These are phyloP conservation scores for Otolemur garnettii DNA, from an alignment of 2,113 vertebrate genomes.

Conservation along the genomic window DNA sequence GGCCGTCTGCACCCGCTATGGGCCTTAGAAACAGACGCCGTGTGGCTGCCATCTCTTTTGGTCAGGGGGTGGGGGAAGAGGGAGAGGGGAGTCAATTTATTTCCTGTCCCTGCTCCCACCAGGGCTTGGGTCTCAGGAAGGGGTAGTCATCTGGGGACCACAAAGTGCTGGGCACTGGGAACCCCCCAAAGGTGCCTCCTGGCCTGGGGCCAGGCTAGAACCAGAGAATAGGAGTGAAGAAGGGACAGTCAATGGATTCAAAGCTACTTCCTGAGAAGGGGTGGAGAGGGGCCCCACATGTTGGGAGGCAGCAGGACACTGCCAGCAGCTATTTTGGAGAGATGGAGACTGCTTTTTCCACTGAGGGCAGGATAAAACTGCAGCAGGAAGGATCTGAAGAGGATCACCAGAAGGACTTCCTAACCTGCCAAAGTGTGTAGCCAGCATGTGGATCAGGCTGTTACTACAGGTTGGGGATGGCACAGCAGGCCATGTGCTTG, in stretches of 20 bases:
- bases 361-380: background rate
- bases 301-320: background rate
- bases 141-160: background rate
- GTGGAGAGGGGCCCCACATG: background rate
- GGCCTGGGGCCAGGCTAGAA: background rate
- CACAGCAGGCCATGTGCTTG: fast-evolving
- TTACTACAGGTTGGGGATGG: background rate
- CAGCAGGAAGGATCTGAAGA: background rate
- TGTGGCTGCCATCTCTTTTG: background rate
- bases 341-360: conserved; percentile 29
- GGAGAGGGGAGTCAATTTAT: background rate
- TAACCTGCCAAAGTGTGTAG: fast-evolving
- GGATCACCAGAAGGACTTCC: background rate
- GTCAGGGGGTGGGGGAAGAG: background rate
- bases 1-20: background rate
- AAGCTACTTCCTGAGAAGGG: conserved; percentile 75
- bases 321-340: background rate
- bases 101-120: background rate
- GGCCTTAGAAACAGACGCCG: background rate
- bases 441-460: fast-evolving
- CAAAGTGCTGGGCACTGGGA: conserved; percentile 61
- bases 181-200: conserved; percentile 34
- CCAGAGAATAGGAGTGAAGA: background rate
- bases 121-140: background rate
- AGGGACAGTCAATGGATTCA: background rate